These are phyloP conservation scores for Helicorthomorpha holstii DNA, from an alignment of 1,140 invertebrate genomes.

Conservation along the genomic window DNA sequence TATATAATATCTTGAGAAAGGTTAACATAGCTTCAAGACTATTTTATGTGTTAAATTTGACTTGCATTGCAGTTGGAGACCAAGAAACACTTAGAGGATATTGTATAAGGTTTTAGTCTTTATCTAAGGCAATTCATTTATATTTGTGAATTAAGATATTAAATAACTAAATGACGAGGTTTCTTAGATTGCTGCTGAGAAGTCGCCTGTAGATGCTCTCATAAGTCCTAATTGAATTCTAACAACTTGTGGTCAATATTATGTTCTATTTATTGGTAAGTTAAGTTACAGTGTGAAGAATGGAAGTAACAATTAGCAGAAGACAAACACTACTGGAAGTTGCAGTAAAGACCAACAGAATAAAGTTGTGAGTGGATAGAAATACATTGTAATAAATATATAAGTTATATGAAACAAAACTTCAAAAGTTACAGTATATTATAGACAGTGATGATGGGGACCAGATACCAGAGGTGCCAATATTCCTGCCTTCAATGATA, in stretches of 20 bases:
- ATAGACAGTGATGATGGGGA: constrained; percentile 61
- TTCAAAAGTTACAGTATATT: constrained; percentile 8
- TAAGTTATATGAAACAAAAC: background rate
- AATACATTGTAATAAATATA: constrained; percentile 46
- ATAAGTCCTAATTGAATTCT: constrained; percentile 74
- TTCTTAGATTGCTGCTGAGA: constrained; percentile 46
- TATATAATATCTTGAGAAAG: constrained; percentile 48
- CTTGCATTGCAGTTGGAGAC: constrained; percentile 28
- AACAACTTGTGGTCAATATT: constrained; percentile 76
- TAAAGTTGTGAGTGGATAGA: too few species aligned
- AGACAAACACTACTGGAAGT: constrained; percentile 57
- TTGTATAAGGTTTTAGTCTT: constrained; percentile 57
- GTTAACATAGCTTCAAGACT: constrained; percentile 46
- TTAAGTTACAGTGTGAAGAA: constrained; percentile 53
- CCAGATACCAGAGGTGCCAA: constrained; percentile 90
- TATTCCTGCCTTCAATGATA: constrained; percentile 80
- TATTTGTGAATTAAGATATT: background rate
- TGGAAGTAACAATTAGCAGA: constrained; percentile 54
- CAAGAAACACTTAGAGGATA: constrained; percentile 45
- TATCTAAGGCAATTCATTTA: constrained; percentile 27
- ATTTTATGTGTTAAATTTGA: constrained; percentile 1
- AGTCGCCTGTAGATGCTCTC: constrained; percentile 64
- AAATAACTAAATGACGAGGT: background rate
- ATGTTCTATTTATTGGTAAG: constrained; percentile 82
- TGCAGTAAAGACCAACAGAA: too few species aligned